Evolutionary conservation across 2,797 vertebrate species (phyloP).

Genomic region (Amphiprion clarkii): DNA sequence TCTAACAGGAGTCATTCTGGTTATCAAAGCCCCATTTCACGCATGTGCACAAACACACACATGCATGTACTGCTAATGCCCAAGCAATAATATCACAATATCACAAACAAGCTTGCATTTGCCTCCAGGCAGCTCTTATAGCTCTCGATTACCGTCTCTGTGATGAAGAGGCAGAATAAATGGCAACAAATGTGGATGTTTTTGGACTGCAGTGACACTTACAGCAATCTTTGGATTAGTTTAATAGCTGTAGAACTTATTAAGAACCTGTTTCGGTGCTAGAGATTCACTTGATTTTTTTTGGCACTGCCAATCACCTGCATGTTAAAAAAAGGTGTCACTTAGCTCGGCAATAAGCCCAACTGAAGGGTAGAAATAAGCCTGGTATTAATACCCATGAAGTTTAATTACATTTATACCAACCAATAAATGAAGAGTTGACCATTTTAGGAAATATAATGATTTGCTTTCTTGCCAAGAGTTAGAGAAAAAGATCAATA

Average conservation of each 20-base stretch:
- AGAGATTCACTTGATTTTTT: conserved; percentile 22
- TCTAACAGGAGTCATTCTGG: conserved; percentile 13
- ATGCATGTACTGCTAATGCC: background rate
- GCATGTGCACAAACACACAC: background rate
- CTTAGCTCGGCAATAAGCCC: conserved; percentile 13
- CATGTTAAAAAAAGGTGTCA: conserved; percentile 7
- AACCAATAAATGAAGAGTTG: background rate
- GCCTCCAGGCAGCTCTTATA: background rate
- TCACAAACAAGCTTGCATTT: conserved; percentile 7
- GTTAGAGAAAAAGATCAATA: background rate
- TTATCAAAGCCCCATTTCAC: conserved; percentile 7
- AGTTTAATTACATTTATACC: conserved; percentile 5
- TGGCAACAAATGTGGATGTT: conserved; percentile 19
- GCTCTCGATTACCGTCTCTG: conserved; percentile 23
- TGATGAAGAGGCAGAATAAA: conserved; percentile 30
- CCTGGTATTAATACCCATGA: conserved; percentile 6
- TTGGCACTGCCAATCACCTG: conserved; percentile 36
- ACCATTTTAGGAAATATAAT: background rate
- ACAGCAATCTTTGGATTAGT: conserved; percentile 39
- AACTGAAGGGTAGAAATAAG: background rate
- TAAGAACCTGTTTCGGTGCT: conserved; percentile 22
- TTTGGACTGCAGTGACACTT: conserved; percentile 18
- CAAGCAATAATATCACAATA: background rate
- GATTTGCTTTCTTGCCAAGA: background rate
- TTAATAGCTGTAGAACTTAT: conserved; percentile 38